Conservation (phyloP, 1,140 invertebrate genomes). For the Cydia amplana region DNA sequence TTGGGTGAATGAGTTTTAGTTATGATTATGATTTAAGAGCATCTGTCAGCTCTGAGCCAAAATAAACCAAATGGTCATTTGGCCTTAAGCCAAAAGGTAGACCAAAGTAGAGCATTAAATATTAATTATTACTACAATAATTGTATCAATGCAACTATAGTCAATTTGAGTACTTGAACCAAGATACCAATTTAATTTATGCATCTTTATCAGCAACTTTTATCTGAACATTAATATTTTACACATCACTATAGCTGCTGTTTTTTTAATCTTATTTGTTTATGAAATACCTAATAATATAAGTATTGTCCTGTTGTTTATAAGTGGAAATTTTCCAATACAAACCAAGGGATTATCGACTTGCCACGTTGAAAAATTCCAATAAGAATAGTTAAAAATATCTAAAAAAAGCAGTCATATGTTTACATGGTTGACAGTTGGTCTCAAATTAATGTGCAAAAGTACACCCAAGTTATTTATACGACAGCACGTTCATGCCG, state of each 20-base stretch:
- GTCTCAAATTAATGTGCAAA: conserved; percentile 27
- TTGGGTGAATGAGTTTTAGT: conserved; percentile 14
- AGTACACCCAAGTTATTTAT: conserved; percentile 44
- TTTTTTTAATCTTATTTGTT: not conserved
- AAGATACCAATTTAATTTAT: not conserved
- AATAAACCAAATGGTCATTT: conserved; percentile 22
- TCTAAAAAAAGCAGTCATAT: conserved; percentile 48
- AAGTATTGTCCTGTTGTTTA: conserved; percentile 18
- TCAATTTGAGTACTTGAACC: not conserved
- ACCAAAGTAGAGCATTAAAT: conserved; percentile 16
- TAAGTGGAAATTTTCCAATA: conserved; percentile 12
- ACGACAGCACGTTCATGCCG: conserved; percentile 37
- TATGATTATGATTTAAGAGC: conserved; percentile 18
- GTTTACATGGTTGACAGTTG: conserved; percentile 49
- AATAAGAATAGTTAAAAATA: conserved; percentile 39
- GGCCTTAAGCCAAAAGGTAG: not conserved
- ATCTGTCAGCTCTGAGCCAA: not conserved
- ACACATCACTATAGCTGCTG: not conserved
- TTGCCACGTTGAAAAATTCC: conserved; percentile 35
- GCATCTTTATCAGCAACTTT: not conserved
- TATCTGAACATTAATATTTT: not conserved
- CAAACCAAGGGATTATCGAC: not conserved
- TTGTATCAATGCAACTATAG: not conserved
- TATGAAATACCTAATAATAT: not conserved
- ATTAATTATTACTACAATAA: not conserved